phyloP scores from a whole-genome alignment of 2,888 invertebrate species.

The Habrosyne pyritoides region DNA sequence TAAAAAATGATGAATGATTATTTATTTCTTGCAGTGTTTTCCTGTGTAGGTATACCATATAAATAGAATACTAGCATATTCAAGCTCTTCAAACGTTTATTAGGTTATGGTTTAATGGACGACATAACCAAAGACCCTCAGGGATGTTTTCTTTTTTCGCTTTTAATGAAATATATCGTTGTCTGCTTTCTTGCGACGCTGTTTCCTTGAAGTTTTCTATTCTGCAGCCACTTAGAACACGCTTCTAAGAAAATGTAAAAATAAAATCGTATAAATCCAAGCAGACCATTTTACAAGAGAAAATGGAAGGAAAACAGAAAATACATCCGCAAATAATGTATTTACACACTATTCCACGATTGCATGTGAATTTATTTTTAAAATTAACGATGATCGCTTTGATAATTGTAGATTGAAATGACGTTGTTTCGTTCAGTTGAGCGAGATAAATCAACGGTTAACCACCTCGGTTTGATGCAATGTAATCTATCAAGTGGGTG shows the following conservation, averaged over 20 bases:
- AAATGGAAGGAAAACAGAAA: neutral
- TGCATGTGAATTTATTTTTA: neutral
- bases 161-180: neutral
- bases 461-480: neutral
- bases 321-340: neutral
- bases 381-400: neutral
- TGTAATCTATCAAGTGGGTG: constrained; percentile 7
- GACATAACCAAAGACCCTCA: neutral
- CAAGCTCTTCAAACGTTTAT: neutral
- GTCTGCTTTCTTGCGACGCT: neutral
- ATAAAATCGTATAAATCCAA: neutral
- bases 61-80: too few species aligned
- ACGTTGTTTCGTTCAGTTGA: neutral
- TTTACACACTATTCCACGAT: neutral
- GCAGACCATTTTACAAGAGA: neutral
- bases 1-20: too few species aligned
- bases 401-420: neutral
- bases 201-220: constrained; percentile 1
- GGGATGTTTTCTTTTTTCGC: neutral
- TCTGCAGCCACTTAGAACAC: neutral
- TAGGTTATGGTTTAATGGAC: neutral
- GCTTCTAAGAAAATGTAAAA: neutral
- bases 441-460: constrained; percentile 5
- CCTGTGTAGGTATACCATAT: too few species aligned
- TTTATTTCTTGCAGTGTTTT: too few species aligned